Base-by-base conservation (phyloP, 2,113 vertebrate genomes). In the Reinhardtius hippoglossoides region DNA sequence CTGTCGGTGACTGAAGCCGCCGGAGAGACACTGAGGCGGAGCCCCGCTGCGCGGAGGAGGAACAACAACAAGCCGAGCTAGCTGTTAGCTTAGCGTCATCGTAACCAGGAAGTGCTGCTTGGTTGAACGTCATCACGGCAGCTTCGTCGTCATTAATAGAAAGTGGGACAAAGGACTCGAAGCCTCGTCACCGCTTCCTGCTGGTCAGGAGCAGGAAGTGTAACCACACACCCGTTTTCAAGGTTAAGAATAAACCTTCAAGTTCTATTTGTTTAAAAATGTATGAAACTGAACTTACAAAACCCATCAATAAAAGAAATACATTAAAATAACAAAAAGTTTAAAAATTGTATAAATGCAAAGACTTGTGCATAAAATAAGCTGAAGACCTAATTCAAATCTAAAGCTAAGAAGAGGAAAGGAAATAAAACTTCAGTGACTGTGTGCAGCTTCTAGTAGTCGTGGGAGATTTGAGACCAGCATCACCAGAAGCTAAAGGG, bases 41-140 rank as follows among this genome's bases (percentile, higher is more conserved):
- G 50, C 27, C 54, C 59, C 26, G 27, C 44, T 3, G 35, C 48
- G 37, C 23, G 54, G 37, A 56, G 57, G 24, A 69, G n/a, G 14
- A 60, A 62, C 50, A 37, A 2, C 66, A 40, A 20, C 35, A 61
- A 7, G n/a, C 40, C 48, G 1, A 12, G 26, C 35, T 15, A 24
- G 18, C 72, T 3, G 55, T 14, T 81, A 82, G 80, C 78, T 67
- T 76, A 75, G 60, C 63, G 48, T 52, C n/a, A 21, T 60, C 15
- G 87, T 72, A 84, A 87, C 81, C 71, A 80, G 85, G 85, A 90
- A 83, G 48, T 20, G 60, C 57, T 12, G 54, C 9, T 50, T 14
- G 59, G 7, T 48, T 42, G 2, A 27, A 63, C 71, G 81, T 80
- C 79, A 80, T 24, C 70, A 23, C 50, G 5, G 16, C 59, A 31